Evolutionary conservation across 2,888 invertebrate genomes (phyloP).

Genomic region (Amblyteles armatorius): DNA sequence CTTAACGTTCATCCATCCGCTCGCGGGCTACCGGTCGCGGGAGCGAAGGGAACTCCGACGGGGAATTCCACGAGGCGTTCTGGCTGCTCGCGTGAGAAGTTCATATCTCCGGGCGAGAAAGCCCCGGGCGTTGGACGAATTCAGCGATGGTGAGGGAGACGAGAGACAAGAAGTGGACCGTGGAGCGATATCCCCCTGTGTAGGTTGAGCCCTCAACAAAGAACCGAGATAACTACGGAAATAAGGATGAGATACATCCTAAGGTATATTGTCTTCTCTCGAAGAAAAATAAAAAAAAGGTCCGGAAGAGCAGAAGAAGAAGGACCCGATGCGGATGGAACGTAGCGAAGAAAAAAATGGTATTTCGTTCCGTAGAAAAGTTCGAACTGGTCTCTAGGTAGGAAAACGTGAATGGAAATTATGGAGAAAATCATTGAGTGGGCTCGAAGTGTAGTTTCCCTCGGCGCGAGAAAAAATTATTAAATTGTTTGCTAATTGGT

Average conservation of each 20-base stretch:
- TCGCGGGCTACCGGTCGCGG: slow-evolving; percentile 40
- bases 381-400: background rate
- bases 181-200: background rate
- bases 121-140: slow-evolving; percentile 40
- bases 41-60: slow-evolving; percentile 59
- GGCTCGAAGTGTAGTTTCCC: background rate
- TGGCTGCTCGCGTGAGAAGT: slow-evolving; percentile 68
- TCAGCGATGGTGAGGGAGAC: slow-evolving; percentile 29
- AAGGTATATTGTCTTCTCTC: background rate
- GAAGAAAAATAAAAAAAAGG: background rate
- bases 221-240: slow-evolving; percentile 2
- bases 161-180: slow-evolving; percentile 29
- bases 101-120: slow-evolving; percentile 68
- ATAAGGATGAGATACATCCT: slow-evolving; percentile 2
- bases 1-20: slow-evolving; percentile 38
- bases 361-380: background rate
- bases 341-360: background rate
- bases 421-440: background rate
- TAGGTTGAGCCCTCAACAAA: background rate
- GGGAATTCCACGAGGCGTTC: slow-evolving; percentile 67
- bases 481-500: background rate
- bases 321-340: background rate
- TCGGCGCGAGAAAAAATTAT: background rate
- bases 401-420: background rate
- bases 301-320: background rate